Percentiles rank a stretch among this genome's conserved stretches.
Conservation (phyloP, 1,140 invertebrate species). For the Hylaeus volcanicus region DNA sequence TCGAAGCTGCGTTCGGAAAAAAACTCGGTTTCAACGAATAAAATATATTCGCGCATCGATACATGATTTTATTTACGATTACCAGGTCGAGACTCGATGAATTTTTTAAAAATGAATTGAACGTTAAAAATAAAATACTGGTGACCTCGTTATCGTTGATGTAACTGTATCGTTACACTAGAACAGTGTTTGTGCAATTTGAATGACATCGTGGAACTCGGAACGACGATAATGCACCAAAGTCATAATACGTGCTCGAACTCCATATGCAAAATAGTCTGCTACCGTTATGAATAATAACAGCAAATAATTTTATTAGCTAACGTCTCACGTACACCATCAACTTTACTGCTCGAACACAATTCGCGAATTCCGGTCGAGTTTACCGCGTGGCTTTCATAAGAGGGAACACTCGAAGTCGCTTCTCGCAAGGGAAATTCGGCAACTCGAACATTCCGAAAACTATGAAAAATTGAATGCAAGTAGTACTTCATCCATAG, state of each 20-base stretch:
- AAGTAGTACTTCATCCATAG: too few relatives aligned
- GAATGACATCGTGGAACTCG: background rate
- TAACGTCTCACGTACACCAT: background rate
- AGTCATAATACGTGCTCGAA: constrained; percentile 10
- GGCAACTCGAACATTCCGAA: too few relatives aligned
- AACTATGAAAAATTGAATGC: too few relatives aligned
- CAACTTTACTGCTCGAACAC: background rate
- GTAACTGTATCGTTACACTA: background rate
- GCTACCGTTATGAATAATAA: background rate
- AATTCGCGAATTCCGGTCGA: background rate
- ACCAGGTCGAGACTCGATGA: too few relatives aligned
- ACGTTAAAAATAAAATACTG: too few relatives aligned
- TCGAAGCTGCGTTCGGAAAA: too few relatives aligned
- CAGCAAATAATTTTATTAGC: constrained; percentile 8
- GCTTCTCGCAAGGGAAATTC: too few relatives aligned
- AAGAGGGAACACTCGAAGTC: background rate
- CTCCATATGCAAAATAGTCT: constrained; percentile 17
- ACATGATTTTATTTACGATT: too few relatives aligned
- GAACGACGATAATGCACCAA: constrained; percentile 8
- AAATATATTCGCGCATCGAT: too few relatives aligned
- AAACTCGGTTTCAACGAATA: too few relatives aligned
- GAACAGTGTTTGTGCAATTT: background rate
- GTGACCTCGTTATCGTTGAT: too few relatives aligned
- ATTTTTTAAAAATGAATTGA: too few relatives aligned
- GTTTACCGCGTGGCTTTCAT: background rate